A percentile compares a stretch with the other conserved stretches of the same genome.
Conservation (phyloP, 2,888 invertebrate species). For the Lasiommata megera region DNA sequence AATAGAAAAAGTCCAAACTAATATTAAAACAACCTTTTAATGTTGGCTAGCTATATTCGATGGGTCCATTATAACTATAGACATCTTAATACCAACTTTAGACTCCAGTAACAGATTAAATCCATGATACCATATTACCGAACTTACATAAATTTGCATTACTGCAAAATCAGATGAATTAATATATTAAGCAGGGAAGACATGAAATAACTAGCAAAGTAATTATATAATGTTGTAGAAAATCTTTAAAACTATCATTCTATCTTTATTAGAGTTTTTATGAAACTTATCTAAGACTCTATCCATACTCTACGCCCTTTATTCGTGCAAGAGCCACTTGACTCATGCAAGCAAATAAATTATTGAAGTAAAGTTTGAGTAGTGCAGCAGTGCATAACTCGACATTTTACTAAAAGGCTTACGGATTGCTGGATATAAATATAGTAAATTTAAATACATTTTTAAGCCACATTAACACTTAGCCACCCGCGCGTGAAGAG, state of each 20-base stretch:
- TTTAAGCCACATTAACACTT: not conserved
- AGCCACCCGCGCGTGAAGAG: not conserved
- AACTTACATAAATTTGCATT: too few species aligned
- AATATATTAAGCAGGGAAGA: too few species aligned
- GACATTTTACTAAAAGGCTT: not conserved
- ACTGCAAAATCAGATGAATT: too few species aligned
- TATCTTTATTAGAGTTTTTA: not conserved
- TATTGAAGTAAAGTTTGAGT: not conserved
- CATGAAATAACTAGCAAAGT: too few species aligned
- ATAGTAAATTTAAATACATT: slow-evolving; percentile 1
- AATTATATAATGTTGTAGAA: not conserved
- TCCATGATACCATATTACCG: too few species aligned
- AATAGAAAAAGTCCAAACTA: too few species aligned
- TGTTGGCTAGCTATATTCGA: too few species aligned
- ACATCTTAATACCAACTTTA: too few species aligned
- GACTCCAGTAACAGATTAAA: too few species aligned
- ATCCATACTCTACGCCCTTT: not conserved
- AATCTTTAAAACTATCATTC: not conserved
- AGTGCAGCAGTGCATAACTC: not conserved
- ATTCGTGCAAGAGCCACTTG: not conserved
- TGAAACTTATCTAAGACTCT: slow-evolving; percentile 1
- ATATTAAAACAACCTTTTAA: too few species aligned
- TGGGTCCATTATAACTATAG: too few species aligned
- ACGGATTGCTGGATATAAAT: slow-evolving; percentile 1
- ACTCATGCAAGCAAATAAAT: not conserved